These are phyloP conservation scores for Caenorhabditis sp. DNA, from an alignment of 2,888 invertebrate genomes.

Conservation along the genomic window DNA sequence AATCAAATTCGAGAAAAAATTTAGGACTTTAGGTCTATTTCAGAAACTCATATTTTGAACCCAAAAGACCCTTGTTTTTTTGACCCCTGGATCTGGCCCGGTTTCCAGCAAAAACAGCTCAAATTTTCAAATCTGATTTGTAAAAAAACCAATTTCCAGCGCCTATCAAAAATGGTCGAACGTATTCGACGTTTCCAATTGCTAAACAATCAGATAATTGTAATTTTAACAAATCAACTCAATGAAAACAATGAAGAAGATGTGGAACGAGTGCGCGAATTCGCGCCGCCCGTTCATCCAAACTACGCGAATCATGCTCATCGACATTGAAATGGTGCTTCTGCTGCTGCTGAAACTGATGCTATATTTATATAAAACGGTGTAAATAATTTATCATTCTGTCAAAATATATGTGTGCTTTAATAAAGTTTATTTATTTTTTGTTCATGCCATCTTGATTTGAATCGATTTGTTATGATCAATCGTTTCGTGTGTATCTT, in stretches of 20 bases:
- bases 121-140: too few species aligned
- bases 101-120: not conserved
- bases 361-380: conserved; percentile 8
- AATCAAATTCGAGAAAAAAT: too few species aligned
- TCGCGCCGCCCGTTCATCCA: conserved; percentile 88
- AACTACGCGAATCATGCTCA: conserved; percentile 25
- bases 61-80: too few species aligned
- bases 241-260: conserved; percentile 69
- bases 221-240: conserved; percentile 55
- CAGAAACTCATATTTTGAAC: too few species aligned
- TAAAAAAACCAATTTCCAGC: conserved; percentile 75
- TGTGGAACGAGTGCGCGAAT: conserved; percentile 92
- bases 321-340: conserved; percentile 17
- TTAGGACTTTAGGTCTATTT: too few species aligned
- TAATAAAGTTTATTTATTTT: not conserved
- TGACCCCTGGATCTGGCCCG: not conserved
- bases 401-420: not conserved
- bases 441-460: conserved; percentile 4
- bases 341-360: conserved; percentile 6
- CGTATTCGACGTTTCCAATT: conserved; percentile 96
- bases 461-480: conserved; percentile 18
- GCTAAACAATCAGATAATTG: conserved; percentile 81
- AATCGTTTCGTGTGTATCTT: conserved; percentile 19
- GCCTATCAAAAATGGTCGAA: conserved; percentile 94
- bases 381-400: conserved; percentile 6